phyloP scores from a whole-genome alignment of 2,797 vertebrate species.

The Oceanodroma leucorhoa region DNA sequence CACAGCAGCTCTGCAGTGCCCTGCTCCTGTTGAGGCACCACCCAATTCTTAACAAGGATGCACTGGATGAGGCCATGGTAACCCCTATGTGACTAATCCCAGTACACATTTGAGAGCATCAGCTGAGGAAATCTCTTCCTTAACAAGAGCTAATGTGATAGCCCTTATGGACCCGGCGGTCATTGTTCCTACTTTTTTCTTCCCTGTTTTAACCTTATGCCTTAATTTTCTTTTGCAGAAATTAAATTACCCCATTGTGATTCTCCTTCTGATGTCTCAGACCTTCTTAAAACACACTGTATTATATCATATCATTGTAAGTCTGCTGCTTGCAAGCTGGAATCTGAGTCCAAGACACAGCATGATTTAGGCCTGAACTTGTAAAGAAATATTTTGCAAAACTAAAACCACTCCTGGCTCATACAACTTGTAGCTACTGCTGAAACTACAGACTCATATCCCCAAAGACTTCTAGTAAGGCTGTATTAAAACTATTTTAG shows the following conservation, averaged over 20 bases:
- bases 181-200: neutral
- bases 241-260: neutral
- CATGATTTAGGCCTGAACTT: neutral
- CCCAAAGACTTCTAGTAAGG: neutral
- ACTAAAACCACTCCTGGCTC: neutral
- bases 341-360: neutral
- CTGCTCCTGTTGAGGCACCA: neutral
- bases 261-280: neutral
- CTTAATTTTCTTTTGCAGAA: neutral
- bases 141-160: neutral
- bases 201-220: neutral
- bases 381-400: neutral
- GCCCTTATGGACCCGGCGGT: neutral
- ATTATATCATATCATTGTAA: neutral
- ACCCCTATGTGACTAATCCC: neutral
- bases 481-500: neutral
- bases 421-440: neutral
- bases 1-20: neutral
- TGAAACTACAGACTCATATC: neutral
- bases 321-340: neutral
- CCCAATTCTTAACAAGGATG: neutral
- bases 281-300: neutral
- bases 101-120: neutral
- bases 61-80: rapidly evolving
- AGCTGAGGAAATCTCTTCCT: neutral